Percentiles rank a stretch among this genome's conserved stretches.
These are phyloP conservation scores for Argyresthia albistria DNA, from an alignment of 2,888 invertebrate genomes.

Conservation along the genomic window DNA sequence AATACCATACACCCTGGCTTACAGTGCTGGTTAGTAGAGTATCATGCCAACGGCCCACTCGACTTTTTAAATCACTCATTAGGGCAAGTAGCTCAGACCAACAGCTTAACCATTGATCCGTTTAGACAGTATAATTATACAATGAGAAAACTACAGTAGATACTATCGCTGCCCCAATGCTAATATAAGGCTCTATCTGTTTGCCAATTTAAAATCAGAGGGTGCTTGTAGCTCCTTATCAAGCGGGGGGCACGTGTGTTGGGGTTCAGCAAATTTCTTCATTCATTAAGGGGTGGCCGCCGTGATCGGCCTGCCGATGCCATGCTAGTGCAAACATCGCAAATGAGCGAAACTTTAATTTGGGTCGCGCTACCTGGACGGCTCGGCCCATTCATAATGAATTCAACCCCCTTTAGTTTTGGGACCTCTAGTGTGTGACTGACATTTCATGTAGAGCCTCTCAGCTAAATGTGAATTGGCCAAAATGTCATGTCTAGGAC, in stretches of 20 bases:
- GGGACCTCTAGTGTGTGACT: slow-evolving; percentile 41
- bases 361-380: slow-evolving; percentile 48
- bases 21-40: too few relatives aligned
- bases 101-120: too few relatives aligned
- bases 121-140: too few relatives aligned
- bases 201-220: slow-evolving; percentile 36
- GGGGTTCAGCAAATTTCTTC: slow-evolving; percentile 55
- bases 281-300: slow-evolving; percentile 58
- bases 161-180: too few relatives aligned
- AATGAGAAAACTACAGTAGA: too few relatives aligned
- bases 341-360: slow-evolving; percentile 64
- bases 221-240: slow-evolving; percentile 19
- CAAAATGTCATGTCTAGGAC: background rate
- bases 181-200: background rate
- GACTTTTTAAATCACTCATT: too few relatives aligned
- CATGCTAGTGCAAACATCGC: slow-evolving; percentile 42
- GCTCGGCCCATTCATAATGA: slow-evolving; percentile 51
- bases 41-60: too few relatives aligned
- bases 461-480: too few relatives aligned
- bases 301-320: slow-evolving; percentile 58
- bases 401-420: slow-evolving; percentile 51
- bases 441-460: slow-evolving; percentile 34
- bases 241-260: slow-evolving; percentile 32
- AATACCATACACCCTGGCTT: too few relatives aligned
- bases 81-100: too few relatives aligned